A percentile compares a stretch with the other conserved stretches of the same genome.
Evolutionary conservation across 2,888 invertebrate species (phyloP).

Genomic region (Aphodius granarius): DNA sequence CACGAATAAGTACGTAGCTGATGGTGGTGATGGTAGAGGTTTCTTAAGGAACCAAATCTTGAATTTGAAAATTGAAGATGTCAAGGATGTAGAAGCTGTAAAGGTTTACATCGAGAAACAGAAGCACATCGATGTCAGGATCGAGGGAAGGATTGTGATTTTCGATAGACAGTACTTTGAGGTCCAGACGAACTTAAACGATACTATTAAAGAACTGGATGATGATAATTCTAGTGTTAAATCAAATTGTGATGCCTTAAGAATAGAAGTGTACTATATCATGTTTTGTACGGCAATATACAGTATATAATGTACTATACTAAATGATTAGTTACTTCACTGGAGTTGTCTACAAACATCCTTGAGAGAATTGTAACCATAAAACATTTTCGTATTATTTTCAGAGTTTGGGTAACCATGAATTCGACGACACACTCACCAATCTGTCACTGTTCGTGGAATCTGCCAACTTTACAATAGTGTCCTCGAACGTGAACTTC

Average conservation of each 20-base stretch:
- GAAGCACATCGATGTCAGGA: background rate
- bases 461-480: conserved; percentile 69
- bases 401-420: conserved; percentile 91
- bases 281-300: background rate
- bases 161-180: background rate
- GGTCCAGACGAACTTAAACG: background rate
- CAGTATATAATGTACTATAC: background rate
- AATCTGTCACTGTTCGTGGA: conserved; percentile 76
- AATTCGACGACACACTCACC: conserved; percentile 79
- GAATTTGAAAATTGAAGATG: background rate
- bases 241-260: background rate
- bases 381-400: conserved; percentile 26
- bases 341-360: too few species aligned
- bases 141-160: background rate
- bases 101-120: background rate
- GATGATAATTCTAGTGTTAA: background rate
- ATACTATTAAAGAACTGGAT: background rate
- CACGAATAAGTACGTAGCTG: conserved; percentile 64
- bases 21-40: conserved; percentile 70
- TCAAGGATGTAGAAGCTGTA: conserved; percentile 5
- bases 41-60: background rate
- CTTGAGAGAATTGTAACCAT: too few species aligned
- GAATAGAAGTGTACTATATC: background rate
- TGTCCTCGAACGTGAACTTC: conserved; percentile 77
- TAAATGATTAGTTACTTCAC: too few species aligned